Evolutionary conservation across 2,888 invertebrate genomes (phyloP).

Genomic region (Ophion slaviceki): DNA sequence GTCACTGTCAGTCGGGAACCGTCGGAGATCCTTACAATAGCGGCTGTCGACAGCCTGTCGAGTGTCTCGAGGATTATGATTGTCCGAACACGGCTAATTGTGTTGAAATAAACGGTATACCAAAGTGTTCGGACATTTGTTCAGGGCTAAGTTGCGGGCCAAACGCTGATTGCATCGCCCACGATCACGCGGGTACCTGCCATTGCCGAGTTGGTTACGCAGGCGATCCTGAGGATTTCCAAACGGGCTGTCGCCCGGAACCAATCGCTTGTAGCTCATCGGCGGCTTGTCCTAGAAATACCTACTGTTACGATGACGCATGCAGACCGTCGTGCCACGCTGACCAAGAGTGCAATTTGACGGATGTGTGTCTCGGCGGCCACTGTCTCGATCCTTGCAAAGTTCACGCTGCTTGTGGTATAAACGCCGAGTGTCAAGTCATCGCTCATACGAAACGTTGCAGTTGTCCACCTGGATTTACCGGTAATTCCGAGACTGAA

Average conservation of each 20-base stretch:
- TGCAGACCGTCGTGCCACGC: conserved; percentile 93
- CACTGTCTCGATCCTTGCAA: conserved; percentile 93
- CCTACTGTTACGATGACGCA: conserved; percentile 91
- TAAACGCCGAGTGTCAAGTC: conserved; percentile 91
- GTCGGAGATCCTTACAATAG: conserved; percentile 94
- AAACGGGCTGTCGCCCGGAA: conserved; percentile 90
- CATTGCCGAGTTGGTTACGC: conserved; percentile 91
- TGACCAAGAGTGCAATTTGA: conserved; percentile 91
- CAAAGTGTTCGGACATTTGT: conserved; percentile 90
- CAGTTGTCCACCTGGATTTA: conserved; percentile 93
- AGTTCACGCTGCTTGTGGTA: conserved; percentile 90
- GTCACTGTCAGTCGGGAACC: conserved; percentile 90
- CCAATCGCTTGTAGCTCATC: conserved; percentile 89
- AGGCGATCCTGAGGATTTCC: conserved; percentile 89
- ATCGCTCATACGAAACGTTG: conserved; percentile 91
- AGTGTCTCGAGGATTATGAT: conserved; percentile 91
- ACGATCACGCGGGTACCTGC: conserved; percentile 91
- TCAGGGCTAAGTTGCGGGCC: conserved; percentile 91
- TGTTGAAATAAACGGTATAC: conserved; percentile 88
- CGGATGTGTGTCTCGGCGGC: conserved; percentile 92
- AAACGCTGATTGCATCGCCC: conserved; percentile 92
- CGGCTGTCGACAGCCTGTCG: conserved; percentile 92
- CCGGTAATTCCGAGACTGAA: conserved; percentile 92
- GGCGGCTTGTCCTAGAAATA: conserved; percentile 90
- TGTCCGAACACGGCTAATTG: conserved; percentile 93